Evolutionary conservation across 1,140 invertebrate genomes (phyloP), one percentile per base, ranked within the genome.

Genomic region (Uloborus diversus): DNA sequence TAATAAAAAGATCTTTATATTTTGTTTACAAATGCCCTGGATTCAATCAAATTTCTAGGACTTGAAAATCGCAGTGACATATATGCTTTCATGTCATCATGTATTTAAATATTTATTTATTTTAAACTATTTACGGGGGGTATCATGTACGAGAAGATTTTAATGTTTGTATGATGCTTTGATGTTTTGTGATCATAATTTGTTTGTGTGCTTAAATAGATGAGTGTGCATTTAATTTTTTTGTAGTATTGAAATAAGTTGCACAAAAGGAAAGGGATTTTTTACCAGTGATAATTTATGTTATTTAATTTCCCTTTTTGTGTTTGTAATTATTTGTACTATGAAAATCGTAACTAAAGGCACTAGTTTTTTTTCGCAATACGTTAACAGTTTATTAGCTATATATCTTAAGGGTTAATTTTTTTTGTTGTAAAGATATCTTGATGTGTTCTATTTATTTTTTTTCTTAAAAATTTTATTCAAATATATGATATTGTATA

Each of bases 21-120:
- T n/a, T n/a, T n/a, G n/a, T n/a, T n/a, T n/a, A n/a, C n/a, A n/a
- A n/a, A n/a, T n/a, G n/a, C n/a, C n/a, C 9, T n/a, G 27, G 25
- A 17, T 65, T 11, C 13, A 14, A 53, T 53, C 25, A n/a, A 53
- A 61, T 49, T 75, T 30, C 9, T 17, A 25, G 59, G 71, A 64
- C 59, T 64, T 25, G 57, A 51, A 27, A 42, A n/a, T 56, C 23
- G 14, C 53, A 71, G 53, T 27, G 51, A 47, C 62, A 25, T 49
- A 25, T 49, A 49, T 30, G 57, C 73, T 56, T 56, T 78, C 73
- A 79, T 51, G 20, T 79, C 66, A 57, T 79, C 76, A 79, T 79
- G 76, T 79, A 79, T 79, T 79, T 79, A 79, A 79, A 79, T 79
- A 79, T 68, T 69, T 79, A 78, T 79, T 79, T 79, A 79, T 79